Evolutionary conservation across 2,113 vertebrate species (phyloP), one percentile per base, ranked within the genome.

Genomic region (Ancistrus triradiatus): DNA sequence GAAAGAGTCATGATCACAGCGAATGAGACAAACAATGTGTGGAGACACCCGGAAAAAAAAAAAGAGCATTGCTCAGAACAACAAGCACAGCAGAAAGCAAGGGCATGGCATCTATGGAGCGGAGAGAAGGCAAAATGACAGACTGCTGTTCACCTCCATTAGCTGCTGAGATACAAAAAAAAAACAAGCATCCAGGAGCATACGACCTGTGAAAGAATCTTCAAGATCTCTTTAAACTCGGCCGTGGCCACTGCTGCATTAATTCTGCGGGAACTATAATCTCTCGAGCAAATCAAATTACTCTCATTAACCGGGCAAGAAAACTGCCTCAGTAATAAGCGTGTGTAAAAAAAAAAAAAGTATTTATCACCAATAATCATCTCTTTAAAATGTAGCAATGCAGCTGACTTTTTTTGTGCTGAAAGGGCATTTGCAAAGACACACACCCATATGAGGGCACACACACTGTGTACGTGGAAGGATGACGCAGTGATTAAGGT

Each of bases 221-320:
- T 83, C 91, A 93, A 96, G 94, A 95, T 97, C 93, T 95, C 91
- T 91, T 95, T 97, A 94, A 93, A 93, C 95, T 92, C 94, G 81
- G 90, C 89, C 95, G 93, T 84, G 91, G 66, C 89, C 93, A 91
- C 91, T 96, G 95, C 91, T 79, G 93, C 94, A 98, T 98, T 98
- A 97, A 98, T 97, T 97, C 94, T 91, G 88, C 51, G 89, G 92
- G 91, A 94, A 94, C 91, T 88, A 91, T 90, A 93, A 96, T 96
- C 92, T 90, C 93, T 97, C 94, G 93, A 96, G 90, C 96, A 97
- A 94, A 93, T 93, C 93, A 95, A 97, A 98, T 98, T 97, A 93
- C 94, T 91, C 92, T 98, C 95, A 98, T 98, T 97, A 98, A 95
- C 90, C 86, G 90, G 84, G 87, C 82, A 92, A 88, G 86, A 93